Conservation (phyloP, 2,797 vertebrate genomes). For the Cryptoblepharus egeriae region DNA sequence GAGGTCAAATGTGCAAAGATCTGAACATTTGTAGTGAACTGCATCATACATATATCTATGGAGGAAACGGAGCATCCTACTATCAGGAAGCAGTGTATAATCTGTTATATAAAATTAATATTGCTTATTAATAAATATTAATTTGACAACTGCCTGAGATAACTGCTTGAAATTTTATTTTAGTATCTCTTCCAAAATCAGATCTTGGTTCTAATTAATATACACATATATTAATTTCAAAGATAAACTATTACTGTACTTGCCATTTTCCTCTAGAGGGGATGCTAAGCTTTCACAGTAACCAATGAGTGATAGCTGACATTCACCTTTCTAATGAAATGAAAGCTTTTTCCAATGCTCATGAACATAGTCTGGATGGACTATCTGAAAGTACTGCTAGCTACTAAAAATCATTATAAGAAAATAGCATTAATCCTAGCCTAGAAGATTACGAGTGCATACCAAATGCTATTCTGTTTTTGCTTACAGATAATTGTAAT, state of each 20-base stretch:
- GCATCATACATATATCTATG: too few species aligned
- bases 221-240: not conserved
- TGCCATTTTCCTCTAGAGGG: not conserved
- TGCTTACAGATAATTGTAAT: conserved; percentile 6
- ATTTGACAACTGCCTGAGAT: not conserved
- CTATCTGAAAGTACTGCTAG: not conserved
- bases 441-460: not conserved
- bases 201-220: not conserved
- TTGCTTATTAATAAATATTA: not conserved
- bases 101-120: too few species aligned
- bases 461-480: not conserved
- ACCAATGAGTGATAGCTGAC: not conserved
- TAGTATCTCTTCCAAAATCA: too few species aligned
- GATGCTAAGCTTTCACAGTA: not conserved
- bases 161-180: not conserved
- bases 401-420: not conserved
- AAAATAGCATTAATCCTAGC: conserved; percentile 12
- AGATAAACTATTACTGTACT: not conserved
- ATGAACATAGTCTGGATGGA: not conserved
- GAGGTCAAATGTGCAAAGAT: not conserved
- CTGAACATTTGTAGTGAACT: not conserved
- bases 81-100: too few species aligned
- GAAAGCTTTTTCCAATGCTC: not conserved
- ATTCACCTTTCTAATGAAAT: not conserved
- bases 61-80: too few species aligned